phyloP scores from a whole-genome alignment of 2,797 vertebrate genomes.

The Brotula barbata region DNA sequence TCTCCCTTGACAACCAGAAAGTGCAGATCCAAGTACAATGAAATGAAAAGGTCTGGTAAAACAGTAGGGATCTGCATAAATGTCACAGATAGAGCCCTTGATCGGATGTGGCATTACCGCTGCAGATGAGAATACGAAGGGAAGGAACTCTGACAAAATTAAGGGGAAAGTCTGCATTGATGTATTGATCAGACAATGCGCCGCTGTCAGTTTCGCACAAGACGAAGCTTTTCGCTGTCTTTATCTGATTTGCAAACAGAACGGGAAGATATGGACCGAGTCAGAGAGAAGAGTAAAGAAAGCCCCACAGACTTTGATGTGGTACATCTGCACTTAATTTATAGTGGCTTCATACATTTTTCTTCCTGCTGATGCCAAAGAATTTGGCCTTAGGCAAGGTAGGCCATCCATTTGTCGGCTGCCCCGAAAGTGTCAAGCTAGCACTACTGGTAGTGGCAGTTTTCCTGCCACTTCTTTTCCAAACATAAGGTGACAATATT shows the following conservation, averaged over 20 bases:
- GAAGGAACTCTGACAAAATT: constrained; percentile 3
- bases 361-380: constrained; percentile 36
- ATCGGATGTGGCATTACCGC: constrained; percentile 60
- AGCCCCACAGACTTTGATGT: constrained; percentile 33
- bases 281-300: constrained; percentile 12
- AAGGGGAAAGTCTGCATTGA: background rate
- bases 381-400: constrained; percentile 36
- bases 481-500: constrained; percentile 4
- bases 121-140: constrained; percentile 22
- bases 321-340: constrained; percentile 49
- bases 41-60: constrained; percentile 63
- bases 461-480: constrained; percentile 1
- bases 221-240: background rate
- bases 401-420: constrained; percentile 48
- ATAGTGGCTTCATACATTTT: constrained; percentile 40
- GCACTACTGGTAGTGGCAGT: constrained; percentile 24
- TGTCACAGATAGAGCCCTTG: constrained; percentile 50
- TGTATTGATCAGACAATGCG: constrained; percentile 25
- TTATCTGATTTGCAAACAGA: constrained; percentile 8
- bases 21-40: constrained; percentile 37
- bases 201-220: constrained; percentile 10
- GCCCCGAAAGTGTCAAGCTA: constrained; percentile 32
- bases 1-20: constrained; percentile 15
- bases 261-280: background rate
- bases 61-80: constrained; percentile 54